phyloP scores from a whole-genome alignment of 2,113 vertebrate genomes.

The Arvicanthis niloticus region DNA sequence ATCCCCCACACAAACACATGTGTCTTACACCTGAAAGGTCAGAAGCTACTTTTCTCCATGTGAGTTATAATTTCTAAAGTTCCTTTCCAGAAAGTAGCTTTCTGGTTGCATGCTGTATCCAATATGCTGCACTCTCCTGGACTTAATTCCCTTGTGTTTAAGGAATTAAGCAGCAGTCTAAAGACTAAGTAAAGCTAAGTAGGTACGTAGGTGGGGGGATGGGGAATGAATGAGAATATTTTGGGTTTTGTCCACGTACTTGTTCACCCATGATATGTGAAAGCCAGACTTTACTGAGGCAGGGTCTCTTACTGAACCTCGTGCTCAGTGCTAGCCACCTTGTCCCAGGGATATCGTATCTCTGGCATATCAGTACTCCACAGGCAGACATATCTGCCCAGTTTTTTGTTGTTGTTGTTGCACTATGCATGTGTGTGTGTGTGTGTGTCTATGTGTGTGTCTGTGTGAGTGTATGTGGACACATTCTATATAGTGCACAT shows the following conservation, averaged over 20 bases:
- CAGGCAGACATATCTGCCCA: no score
- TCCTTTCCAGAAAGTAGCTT: background rate
- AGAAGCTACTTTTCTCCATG: background rate
- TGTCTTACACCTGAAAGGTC: background rate
- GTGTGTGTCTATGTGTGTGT: no score
- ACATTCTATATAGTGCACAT: background rate
- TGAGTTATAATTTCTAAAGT: background rate
- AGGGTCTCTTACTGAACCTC: background rate
- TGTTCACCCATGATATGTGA: background rate
- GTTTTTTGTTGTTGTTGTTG: background rate
- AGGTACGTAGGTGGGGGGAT: no score
- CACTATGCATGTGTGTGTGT: background rate
- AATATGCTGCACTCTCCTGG: background rate
- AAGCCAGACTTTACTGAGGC: background rate
- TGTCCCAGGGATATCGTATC: background rate
- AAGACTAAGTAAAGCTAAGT: background rate
- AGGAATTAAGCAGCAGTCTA: background rate
- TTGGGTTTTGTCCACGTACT: no score
- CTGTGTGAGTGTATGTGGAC: background rate
- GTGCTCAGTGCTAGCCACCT: background rate
- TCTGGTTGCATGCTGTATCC: background rate
- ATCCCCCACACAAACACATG: background rate
- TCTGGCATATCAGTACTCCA: background rate
- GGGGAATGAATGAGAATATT: background rate
- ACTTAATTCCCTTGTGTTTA: background rate